Conservation (phyloP, 1,140 invertebrate species). For the Carposina sasakii region DNA sequence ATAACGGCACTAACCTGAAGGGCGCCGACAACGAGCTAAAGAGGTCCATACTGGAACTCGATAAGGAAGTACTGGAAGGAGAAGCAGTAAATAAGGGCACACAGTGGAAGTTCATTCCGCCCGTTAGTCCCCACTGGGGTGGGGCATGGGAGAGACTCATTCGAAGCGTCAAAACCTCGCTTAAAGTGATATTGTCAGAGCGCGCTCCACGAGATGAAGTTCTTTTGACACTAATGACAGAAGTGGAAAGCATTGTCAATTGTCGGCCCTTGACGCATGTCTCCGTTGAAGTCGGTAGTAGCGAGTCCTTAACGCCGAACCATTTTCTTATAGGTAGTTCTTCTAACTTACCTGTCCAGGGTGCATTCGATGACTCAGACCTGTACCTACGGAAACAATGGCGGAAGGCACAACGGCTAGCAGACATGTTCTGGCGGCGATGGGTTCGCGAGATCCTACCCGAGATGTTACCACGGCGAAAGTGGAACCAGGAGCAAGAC, state of each 20-base stretch:
- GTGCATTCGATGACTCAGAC: background rate
- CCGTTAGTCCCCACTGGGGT: too few species aligned
- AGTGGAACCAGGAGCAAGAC: background rate
- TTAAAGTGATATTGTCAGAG: background rate
- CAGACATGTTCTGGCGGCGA: slow-evolving; percentile 7
- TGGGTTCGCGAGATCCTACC: too few species aligned
- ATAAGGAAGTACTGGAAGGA: too few species aligned
- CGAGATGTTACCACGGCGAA: slow-evolving; percentile 2
- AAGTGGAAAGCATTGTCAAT: background rate
- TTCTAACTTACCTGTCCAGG: background rate
- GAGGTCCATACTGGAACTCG: slow-evolving; percentile 10
- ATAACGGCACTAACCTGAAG: slow-evolving; percentile 36
- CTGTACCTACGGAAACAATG: background rate
- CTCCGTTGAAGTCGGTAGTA: too few species aligned
- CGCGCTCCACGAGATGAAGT: too few species aligned
- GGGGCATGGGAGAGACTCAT: too few species aligned
- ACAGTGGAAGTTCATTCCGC: too few species aligned
- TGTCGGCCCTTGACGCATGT: too few species aligned
- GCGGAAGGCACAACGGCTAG: too few species aligned
- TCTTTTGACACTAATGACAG: background rate
- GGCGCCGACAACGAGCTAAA: slow-evolving; percentile 24
- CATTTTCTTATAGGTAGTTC: background rate
- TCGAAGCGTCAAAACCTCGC: too few species aligned
- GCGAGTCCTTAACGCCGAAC: background rate
- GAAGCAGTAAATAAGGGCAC: too few species aligned